Conservation (phyloP, 1,140 invertebrate genomes). For the Lucilia sericata region DNA sequence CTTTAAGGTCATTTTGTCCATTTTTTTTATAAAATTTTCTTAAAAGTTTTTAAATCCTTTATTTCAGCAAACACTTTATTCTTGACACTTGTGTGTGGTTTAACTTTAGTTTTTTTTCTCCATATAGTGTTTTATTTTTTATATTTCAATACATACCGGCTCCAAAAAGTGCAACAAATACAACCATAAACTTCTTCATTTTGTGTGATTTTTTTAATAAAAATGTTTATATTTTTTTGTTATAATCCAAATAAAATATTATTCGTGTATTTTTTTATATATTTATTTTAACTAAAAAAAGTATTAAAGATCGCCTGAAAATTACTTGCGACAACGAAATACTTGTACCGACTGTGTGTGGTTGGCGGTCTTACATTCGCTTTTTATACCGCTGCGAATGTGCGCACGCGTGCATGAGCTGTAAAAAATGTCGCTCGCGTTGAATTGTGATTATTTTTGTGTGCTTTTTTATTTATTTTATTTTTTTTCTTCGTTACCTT, state of each 20-base stretch:
- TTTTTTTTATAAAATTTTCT: not conserved
- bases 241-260: conserved; percentile 27
- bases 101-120: conserved; percentile 33
- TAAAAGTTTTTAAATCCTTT: not conserved
- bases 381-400: conserved; percentile 66
- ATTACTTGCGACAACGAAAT: conserved; percentile 56
- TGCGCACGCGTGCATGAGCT: conserved; percentile 61
- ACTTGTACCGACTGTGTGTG: conserved; percentile 67
- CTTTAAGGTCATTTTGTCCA: not conserved
- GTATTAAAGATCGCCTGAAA: conserved; percentile 30
- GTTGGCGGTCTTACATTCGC: conserved; percentile 64
- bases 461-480: not conserved
- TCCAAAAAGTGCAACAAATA: conserved; percentile 68
- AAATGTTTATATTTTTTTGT: conserved; percentile 49
- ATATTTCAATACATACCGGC: conserved; percentile 65
- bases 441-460: conserved; percentile 40
- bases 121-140: conserved; percentile 36
- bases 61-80: not conserved
- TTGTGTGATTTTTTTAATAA: conserved; percentile 48
- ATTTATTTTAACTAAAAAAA: not conserved
- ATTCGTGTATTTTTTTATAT: not conserved
- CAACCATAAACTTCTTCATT: conserved; percentile 68
- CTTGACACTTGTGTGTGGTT: conserved; percentile 24
- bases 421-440: conserved; percentile 49
- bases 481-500: not conserved